Evolutionary conservation across 1,140 invertebrate species (phyloP).

Genomic region (Melipona quadrifasciata): DNA sequence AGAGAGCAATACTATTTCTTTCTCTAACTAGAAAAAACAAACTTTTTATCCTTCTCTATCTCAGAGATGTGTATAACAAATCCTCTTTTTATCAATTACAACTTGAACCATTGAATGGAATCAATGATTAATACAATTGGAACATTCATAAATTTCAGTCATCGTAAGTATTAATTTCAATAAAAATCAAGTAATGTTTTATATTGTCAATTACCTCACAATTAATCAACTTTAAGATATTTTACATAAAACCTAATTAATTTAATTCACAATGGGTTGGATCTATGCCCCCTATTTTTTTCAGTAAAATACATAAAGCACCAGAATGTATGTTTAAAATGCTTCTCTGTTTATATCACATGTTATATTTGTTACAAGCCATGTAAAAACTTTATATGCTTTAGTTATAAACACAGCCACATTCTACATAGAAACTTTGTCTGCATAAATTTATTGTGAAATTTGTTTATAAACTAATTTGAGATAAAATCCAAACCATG

Average conservation of each 20-base stretch:
- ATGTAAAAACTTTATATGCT: conserved; percentile 41
- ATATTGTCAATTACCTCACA: conserved; percentile 1
- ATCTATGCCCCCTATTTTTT: not conserved
- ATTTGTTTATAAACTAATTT: conserved; percentile 38
- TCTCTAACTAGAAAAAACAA: conserved; percentile 12
- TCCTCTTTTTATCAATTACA: conserved; percentile 21
- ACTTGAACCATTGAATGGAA: conserved; percentile 29
- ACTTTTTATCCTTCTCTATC: conserved; percentile 18
- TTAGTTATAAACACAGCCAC: conserved; percentile 48
- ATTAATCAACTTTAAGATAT: conserved; percentile 19
- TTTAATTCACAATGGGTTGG: not conserved
- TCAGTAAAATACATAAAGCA: conserved; percentile 13
- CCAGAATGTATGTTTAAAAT: conserved; percentile 6
- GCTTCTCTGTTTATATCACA: conserved; percentile 38
- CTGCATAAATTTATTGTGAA: conserved; percentile 57
- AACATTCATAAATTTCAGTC: conserved; percentile 43
- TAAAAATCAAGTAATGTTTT: conserved; percentile 9
- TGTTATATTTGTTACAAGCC: conserved; percentile 20
- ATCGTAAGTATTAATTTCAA: conserved; percentile 11
- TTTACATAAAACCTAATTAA: conserved; percentile 6
- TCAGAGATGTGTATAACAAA: conserved; percentile 40
- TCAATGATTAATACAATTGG: conserved; percentile 7
- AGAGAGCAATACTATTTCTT: conserved; percentile 31
- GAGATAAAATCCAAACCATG: conserved; percentile 40
- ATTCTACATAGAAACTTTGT: conserved; percentile 54